phyloP scores from a whole-genome alignment of 1,140 invertebrate species.

The Drosophila willistoni region DNA sequence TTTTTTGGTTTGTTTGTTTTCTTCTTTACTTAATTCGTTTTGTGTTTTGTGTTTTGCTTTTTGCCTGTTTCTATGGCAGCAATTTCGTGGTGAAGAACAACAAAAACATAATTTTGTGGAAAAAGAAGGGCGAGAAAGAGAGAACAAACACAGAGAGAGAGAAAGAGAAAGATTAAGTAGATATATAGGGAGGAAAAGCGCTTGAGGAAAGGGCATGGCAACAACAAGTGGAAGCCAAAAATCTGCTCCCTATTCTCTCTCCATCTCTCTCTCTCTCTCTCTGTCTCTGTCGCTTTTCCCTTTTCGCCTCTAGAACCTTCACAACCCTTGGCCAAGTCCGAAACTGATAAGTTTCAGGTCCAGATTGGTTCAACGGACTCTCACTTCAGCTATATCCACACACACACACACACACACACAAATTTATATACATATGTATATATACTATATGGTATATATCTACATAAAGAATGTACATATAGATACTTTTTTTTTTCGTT shows the following conservation, averaged over 20 bases:
- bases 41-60: constrained; percentile 7
- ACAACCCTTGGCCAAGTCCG: background rate
- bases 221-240: constrained; percentile 62
- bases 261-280: no score
- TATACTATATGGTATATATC: background rate
- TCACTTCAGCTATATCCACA: background rate
- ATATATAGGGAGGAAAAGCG: background rate
- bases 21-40: constrained; percentile 17
- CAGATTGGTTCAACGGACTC: constrained; percentile 15
- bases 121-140: constrained; percentile 7
- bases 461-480: background rate
- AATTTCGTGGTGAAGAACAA: constrained; percentile 23
- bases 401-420: constrained; percentile 3
- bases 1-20: constrained; percentile 1
- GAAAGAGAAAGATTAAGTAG: background rate
- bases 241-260: constrained; percentile 29
- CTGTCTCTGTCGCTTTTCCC: background rate
- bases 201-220: background rate
- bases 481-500: background rate
- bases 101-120: background rate
- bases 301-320: background rate
- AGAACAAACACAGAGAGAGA: background rate
- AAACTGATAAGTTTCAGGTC: constrained; percentile 9
- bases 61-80: constrained; percentile 46
- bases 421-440: background rate